A percentile compares a stretch with the other conserved stretches of the same genome.
Conservation (phyloP, 2,888 invertebrate genomes). For the Rhorus exstirpatorius region DNA sequence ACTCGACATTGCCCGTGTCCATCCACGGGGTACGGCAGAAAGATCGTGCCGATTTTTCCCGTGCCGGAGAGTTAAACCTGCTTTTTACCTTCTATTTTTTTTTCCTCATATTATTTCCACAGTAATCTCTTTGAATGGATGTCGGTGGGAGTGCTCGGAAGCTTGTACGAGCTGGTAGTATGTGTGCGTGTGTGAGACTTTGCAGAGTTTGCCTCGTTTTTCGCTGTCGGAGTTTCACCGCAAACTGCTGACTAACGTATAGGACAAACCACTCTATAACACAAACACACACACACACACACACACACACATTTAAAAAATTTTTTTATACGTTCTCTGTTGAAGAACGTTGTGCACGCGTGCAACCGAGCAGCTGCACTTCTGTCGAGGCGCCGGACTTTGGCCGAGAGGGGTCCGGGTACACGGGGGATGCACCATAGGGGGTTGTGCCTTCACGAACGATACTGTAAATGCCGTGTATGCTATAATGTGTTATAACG, state of each 20-base stretch:
- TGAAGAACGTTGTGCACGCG: slow-evolving; percentile 66
- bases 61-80: slow-evolving; percentile 25
- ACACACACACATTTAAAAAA: neutral
- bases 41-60: slow-evolving; percentile 8
- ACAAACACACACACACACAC: neutral
- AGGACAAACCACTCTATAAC: slow-evolving; percentile 22
- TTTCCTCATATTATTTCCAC: slow-evolving; percentile 29
- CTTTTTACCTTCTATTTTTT: slow-evolving; percentile 15
- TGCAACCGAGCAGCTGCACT: slow-evolving; percentile 82
- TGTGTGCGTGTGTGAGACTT: slow-evolving; percentile 9
- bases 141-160: slow-evolving; percentile 41
- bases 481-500: slow-evolving; percentile 38
- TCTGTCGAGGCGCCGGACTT: slow-evolving; percentile 67
- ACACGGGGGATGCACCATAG: slow-evolving; percentile 56
- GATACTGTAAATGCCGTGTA: slow-evolving; percentile 81
- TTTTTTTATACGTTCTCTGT: slow-evolving; percentile 9
- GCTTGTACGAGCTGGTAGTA: slow-evolving; percentile 18
- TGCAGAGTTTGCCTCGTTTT: slow-evolving; percentile 32
- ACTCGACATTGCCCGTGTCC: slow-evolving; percentile 16
- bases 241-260: slow-evolving; percentile 77
- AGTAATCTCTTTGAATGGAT: slow-evolving; percentile 49
- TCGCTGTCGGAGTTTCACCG: slow-evolving; percentile 59
- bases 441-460: slow-evolving; percentile 65
- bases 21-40: neutral
- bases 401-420: slow-evolving; percentile 50